Evolutionary conservation across 2,888 invertebrate species (phyloP).

Genomic region (Tetanocera ferruginea): DNA sequence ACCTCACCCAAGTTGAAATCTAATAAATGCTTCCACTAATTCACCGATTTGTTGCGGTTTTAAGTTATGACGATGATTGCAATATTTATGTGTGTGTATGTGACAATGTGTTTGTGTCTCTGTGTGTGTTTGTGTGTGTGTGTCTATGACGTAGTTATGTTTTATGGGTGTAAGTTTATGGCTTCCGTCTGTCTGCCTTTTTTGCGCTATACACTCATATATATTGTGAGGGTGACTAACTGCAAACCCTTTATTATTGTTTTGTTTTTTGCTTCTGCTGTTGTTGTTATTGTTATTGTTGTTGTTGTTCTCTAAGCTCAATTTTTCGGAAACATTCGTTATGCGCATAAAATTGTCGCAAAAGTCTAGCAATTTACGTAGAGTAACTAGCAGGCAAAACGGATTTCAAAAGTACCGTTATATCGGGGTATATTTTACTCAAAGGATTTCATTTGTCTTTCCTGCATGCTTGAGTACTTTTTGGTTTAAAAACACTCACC

Average conservation of each 20-base stretch:
- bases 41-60: constrained; percentile 65
- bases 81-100: constrained; percentile 46
- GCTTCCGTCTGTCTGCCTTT: too few relatives aligned
- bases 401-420: too few relatives aligned
- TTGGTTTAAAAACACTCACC: too few relatives aligned
- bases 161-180: constrained; percentile 7
- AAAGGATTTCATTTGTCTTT: too few relatives aligned
- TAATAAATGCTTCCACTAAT: constrained; percentile 61
- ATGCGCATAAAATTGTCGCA: too few relatives aligned
- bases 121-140: constrained; percentile 18
- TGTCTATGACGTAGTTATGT: constrained; percentile 1
- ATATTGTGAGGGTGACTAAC: too few relatives aligned
- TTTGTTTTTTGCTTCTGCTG: background rate
- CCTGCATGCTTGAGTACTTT: too few relatives aligned
- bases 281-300: background rate
- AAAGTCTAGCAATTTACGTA: too few relatives aligned
- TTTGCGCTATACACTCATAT: too few relatives aligned
- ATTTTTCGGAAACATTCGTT: background rate
- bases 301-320: background rate
- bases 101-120: background rate
- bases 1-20: constrained; percentile 36
- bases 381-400: too few relatives aligned
- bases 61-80: constrained; percentile 59
- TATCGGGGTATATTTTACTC: too few relatives aligned
- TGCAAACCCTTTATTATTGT: too few relatives aligned